These are phyloP conservation scores for Smutsia gigantea DNA, from an alignment of 2,797 vertebrate species.

Conservation along the genomic window DNA sequence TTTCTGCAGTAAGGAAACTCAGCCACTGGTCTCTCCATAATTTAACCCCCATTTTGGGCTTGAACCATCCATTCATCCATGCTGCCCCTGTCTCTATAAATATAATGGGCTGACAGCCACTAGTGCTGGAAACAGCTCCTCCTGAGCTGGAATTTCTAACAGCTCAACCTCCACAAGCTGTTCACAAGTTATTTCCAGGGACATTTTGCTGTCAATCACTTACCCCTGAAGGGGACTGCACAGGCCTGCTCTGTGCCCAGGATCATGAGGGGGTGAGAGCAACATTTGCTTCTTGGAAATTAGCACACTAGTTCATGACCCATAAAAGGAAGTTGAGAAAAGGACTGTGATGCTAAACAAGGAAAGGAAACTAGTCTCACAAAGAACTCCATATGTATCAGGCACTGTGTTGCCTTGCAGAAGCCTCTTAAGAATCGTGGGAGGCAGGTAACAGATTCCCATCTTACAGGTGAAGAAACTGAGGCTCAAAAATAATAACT, in stretches of 20 bases:
- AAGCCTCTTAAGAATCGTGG: background rate
- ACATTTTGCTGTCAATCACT: conserved; percentile 73
- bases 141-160: conserved; percentile 70
- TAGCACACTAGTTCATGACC: conserved; percentile 67
- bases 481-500: background rate
- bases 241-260: background rate
- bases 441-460: background rate
- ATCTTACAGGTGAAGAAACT: background rate
- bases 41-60: background rate
- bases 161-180: conserved; percentile 78
- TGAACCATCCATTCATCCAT: conserved; percentile 64
- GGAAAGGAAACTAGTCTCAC: conserved; percentile 23
- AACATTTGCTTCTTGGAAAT: conserved; percentile 73
- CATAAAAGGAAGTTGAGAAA: conserved; percentile 50
- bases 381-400: background rate
- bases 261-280: conserved; percentile 38
- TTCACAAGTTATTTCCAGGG: conserved; percentile 77
- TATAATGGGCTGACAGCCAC: conserved; percentile 69
- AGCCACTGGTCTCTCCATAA: background rate
- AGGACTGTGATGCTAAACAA: conserved; percentile 26
- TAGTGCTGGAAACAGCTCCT: conserved; percentile 56
- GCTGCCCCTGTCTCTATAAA: conserved; percentile 73
- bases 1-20: conserved; percentile 36
- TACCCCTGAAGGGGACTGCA: conserved; percentile 55
- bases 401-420: background rate